These are phyloP conservation scores for Neomonachus schauinslandi DNA, from an alignment of 2,113 vertebrate species.

Conservation along the genomic window DNA sequence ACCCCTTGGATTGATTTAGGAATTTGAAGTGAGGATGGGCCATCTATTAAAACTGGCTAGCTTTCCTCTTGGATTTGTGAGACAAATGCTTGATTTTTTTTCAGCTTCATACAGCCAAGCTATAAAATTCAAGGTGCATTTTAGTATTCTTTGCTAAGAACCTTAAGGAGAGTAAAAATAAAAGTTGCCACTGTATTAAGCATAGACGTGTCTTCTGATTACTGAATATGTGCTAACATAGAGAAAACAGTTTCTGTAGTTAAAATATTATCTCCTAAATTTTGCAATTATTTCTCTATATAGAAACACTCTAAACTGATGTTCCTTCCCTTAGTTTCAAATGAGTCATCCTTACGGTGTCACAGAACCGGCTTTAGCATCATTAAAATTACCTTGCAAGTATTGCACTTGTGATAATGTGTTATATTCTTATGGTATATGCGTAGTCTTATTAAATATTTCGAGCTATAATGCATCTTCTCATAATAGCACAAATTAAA, in stretches of 20 bases:
- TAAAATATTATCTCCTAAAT: conserved; percentile 29
- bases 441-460: not conserved
- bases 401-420: not conserved
- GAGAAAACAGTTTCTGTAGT: not conserved
- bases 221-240: not conserved
- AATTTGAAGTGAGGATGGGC: not conserved
- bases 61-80: not conserved
- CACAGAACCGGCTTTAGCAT: not conserved
- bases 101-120: not conserved
- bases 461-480: not conserved
- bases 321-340: not conserved
- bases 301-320: not conserved
- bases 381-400: conserved; percentile 42
- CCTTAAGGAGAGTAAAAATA: not conserved
- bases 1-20: not conserved
- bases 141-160: not conserved
- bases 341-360: not conserved
- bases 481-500: conserved; percentile 8
- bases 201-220: not conserved
- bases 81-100: not conserved
- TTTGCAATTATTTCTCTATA: conserved; percentile 5
- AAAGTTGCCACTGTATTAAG: not conserved
- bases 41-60: not conserved
- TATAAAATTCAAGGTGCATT: not conserved
- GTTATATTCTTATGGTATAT: not conserved